Evolutionary conservation across 1,140 invertebrate species (phyloP), one percentile per base, ranked within the genome.

Genomic region (Heliconius himera): DNA sequence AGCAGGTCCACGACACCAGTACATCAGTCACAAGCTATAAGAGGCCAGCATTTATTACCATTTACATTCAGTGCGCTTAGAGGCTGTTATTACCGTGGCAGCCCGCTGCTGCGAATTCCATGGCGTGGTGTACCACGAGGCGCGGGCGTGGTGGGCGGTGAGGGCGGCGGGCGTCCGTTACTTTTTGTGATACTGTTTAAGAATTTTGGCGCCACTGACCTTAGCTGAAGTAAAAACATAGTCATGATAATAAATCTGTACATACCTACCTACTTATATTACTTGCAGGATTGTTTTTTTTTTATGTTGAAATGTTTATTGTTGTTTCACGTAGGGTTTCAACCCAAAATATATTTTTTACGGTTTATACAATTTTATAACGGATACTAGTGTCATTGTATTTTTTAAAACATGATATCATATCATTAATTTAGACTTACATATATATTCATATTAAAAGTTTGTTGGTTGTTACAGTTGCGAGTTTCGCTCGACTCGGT

Each of bases 201-300:
- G 78, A 79, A 79, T 74, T 79, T 79, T 74, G 78, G 78, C 78
- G 73, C 73, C 73, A 74, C 22, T 51, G 74, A 70, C 74, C 60
- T 76, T 70, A 70, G 38, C 8, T 22, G 60, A 66, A 9, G 60
- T 26, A 66, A 29, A 29, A 66, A 66, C 11, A 26, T 66, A 66
- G 60, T 66, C 60, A 29, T 29, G 9, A 26, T 29, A 29, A 66
- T 66, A 29, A 66, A 66, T 66, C 60, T 66, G 20, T 66, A 66
- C 22, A 66, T 56, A 16, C 22, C 26, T 66, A 66, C 22, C 0
- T n/a, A 26, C 22, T 29, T 29, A 8, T 6, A 6, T 20, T 51
- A 51, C 6, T 51, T 51, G 16, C 5, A 20, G 13, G 18, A 2
- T 51, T 6, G 5, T 51, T 20, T 13, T 51, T 46, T 46, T 46